Conservation (phyloP, 2,113 vertebrate species). For the human region DNA sequence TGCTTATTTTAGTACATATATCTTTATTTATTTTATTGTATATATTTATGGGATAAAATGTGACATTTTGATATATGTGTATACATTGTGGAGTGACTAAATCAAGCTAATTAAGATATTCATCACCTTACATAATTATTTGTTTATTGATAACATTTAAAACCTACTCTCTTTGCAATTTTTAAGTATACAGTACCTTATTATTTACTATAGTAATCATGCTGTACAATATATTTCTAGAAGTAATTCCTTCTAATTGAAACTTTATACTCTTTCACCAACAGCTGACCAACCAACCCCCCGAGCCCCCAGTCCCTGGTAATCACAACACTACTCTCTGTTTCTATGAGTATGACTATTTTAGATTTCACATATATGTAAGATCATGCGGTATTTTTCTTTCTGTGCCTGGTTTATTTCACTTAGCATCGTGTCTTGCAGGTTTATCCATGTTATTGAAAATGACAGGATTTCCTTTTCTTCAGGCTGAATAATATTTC, state of each 20-base stretch:
- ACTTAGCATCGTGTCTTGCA: neutral
- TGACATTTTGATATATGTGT: neutral
- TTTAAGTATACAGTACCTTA: neutral
- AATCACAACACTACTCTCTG: neutral
- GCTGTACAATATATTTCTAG: neutral
- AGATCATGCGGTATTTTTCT: neutral
- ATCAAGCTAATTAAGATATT: neutral
- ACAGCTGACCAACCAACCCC: neutral
- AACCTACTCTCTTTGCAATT: neutral
- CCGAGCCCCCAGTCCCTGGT: fast-evolving
- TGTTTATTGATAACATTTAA: neutral
- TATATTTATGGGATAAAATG: neutral
- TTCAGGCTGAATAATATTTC: neutral
- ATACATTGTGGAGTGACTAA: neutral
- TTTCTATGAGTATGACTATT: neutral
- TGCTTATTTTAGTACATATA: neutral
- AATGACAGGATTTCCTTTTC: neutral
- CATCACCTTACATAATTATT: neutral
- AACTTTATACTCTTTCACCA: neutral
- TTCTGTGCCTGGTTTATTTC: neutral
- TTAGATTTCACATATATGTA: neutral
- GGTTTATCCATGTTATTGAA: neutral
- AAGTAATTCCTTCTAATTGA: neutral
- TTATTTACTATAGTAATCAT: neutral
- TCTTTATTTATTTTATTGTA: neutral